Base-by-base conservation (phyloP, 2,113 vertebrate genomes). In the Heterotis niloticus region DNA sequence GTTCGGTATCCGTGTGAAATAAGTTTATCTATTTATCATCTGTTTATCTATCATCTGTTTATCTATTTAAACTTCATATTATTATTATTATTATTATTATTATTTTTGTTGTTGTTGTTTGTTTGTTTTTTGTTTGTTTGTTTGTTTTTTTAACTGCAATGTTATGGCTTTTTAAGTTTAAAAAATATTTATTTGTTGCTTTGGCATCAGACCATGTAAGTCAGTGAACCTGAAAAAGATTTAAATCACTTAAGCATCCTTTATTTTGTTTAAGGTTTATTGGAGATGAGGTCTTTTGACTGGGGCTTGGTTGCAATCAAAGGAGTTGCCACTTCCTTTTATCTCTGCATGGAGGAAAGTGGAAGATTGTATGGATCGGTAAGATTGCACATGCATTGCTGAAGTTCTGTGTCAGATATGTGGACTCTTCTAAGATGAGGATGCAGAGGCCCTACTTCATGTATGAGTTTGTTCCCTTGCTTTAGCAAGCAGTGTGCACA, bases 271-370 rank as follows among this genome's bases (percentile, higher is more conserved):
- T 14, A 57, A 99, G 97, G 95, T 89, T 84, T 98, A 83, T 82
- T 98, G 85, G 96, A 98, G 87, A 97, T 99, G 79, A 88, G 92
- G 24, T 91, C 95, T 0, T 94, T 97, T 74, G 92, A 91, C 0
- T 82, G 93, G 10, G 93, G 96, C 56, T 89, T 90, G 28, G 95
- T 99, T 79, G 95, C 89, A 82, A 95, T 99, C 88, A 96, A 93
- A 84, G 96, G 96, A 13, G 92, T 95, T 23, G 89, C 85, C 56
- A 92, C 94, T 56, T 88, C 91, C 5, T 90, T 91, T 0, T 98
- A 95, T 82, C 95, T 99, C 71, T 99, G 97, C 84, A 98, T 98
- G 91, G 92, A 91, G 13, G 88, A 81, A 0, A 89, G 91, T 7
- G 95, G 96, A 54, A 90, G 86, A 81, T 87, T 98, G 29, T 94